Evolutionary conservation across 2,113 vertebrate species (phyloP).

Genomic region (Blennius ocellaris): DNA sequence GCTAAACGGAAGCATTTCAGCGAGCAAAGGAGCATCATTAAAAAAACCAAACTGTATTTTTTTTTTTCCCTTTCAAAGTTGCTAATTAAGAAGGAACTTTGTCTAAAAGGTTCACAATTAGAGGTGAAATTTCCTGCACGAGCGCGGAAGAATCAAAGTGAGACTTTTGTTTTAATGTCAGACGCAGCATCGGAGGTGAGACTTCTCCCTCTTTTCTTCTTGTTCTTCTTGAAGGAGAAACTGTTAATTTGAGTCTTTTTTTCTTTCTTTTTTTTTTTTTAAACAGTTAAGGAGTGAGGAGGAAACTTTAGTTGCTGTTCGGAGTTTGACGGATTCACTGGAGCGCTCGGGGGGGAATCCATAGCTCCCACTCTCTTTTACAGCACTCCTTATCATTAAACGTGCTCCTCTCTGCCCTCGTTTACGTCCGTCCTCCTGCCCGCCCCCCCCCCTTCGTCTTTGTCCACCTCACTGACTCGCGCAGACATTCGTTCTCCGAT

Average conservation of each 20-base stretch:
- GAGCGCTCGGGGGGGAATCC: conserved; percentile 37
- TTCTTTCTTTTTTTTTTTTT: neutral
- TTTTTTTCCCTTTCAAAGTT: neutral
- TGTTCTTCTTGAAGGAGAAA: conserved; percentile 32
- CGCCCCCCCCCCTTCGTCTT: neutral
- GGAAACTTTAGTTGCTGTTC: conserved; percentile 29
- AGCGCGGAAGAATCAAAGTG: conserved; percentile 3
- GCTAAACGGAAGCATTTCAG: neutral
- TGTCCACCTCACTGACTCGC: too few relatives aligned
- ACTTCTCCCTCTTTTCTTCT: too few relatives aligned
- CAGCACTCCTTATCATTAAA: conserved; percentile 26
- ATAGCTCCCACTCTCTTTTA: conserved; percentile 32
- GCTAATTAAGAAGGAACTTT: neutral
- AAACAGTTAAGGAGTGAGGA: conserved; percentile 19
- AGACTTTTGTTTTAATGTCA: neutral
- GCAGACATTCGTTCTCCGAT: too few relatives aligned
- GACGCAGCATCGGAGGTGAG: conserved; percentile 1
- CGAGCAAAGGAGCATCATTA: neutral
- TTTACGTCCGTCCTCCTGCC: neutral
- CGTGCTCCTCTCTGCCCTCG: neutral
- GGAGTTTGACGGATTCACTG: conserved; percentile 60
- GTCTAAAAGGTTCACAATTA: conserved; percentile 13
- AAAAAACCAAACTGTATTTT: too few relatives aligned
- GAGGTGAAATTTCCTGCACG: neutral
- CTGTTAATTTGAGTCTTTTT: conserved; percentile 26